phyloP scores from a whole-genome alignment of 1,140 invertebrate genomes.

The Calephelis nemesis region DNA sequence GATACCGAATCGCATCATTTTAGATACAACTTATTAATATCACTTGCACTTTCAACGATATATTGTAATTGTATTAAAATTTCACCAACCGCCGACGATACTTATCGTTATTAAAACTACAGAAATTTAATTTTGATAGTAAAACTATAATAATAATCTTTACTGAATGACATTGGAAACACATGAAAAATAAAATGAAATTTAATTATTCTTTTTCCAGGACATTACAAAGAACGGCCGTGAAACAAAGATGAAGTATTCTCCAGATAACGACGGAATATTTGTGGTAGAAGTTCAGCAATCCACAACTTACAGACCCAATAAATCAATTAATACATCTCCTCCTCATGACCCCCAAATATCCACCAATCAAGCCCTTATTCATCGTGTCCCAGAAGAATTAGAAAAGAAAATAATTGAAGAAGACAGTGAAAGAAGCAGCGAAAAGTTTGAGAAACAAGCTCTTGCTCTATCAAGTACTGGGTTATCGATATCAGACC shows the following conservation, averaged over 20 bases:
- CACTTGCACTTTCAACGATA: no score
- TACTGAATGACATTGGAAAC: no score
- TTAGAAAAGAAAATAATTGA: slow-evolving; percentile 65
- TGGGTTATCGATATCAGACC: slow-evolving; percentile 87
- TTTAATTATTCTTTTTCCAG: slow-evolving; percentile 63
- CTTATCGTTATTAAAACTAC: no score
- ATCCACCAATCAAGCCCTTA: slow-evolving; percentile 80
- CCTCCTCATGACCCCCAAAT: slow-evolving; percentile 64
- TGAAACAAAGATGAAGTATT: slow-evolving; percentile 85
- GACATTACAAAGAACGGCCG: slow-evolving; percentile 83
- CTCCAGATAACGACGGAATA: slow-evolving; percentile 86
- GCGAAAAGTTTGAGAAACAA: slow-evolving; percentile 57
- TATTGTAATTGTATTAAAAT: no score
- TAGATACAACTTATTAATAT: no score
- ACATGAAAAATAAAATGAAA: neutral
- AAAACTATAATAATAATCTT: no score
- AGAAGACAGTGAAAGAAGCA: slow-evolving; percentile 73
- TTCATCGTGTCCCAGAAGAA: slow-evolving; percentile 77
- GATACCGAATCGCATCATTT: no score
- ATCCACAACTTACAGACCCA: slow-evolving; percentile 68
- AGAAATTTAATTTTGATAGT: no score
- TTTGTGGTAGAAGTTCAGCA: slow-evolving; percentile 87
- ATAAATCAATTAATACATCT: slow-evolving; percentile 51
- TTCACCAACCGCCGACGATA: no score
- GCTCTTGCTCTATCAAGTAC: slow-evolving; percentile 80